phyloP scores from a whole-genome alignment of 2,888 invertebrate species.

The Eumacrocentrus americanus region DNA sequence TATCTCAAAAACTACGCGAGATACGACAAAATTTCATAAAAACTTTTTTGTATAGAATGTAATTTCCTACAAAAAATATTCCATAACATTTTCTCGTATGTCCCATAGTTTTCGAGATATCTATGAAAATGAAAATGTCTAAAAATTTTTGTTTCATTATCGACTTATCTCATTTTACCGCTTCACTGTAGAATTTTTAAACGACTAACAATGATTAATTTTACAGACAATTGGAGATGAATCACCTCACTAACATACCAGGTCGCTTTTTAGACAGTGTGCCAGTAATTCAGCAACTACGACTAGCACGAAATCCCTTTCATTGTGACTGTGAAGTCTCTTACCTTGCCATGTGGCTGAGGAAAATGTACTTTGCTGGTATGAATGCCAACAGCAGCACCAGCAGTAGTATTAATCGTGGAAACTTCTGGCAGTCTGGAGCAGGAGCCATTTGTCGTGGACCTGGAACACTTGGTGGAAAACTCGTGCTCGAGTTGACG shows the following conservation, averaged over 20 bases:
- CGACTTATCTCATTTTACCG: no score
- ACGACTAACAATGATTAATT: no score
- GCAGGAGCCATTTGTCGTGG: slow-evolving; percentile 67
- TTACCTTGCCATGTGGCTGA: slow-evolving; percentile 71
- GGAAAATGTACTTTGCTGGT: slow-evolving; percentile 42
- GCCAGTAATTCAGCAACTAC: slow-evolving; percentile 70
- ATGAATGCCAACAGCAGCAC: slow-evolving; percentile 26
- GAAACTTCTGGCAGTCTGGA: slow-evolving; percentile 52
- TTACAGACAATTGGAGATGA: slow-evolving; percentile 75
- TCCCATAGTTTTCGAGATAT: no score
- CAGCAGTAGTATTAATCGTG: slow-evolving; percentile 15
- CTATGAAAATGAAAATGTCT: no score
- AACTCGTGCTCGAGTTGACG: slow-evolving; percentile 70
- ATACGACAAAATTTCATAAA: no score
- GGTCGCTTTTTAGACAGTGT: slow-evolving; percentile 71
- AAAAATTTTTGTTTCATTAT: no score
- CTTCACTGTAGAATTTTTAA: no score
- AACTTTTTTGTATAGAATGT: no score
- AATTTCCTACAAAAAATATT: no score
- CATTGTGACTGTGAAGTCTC: slow-evolving; percentile 79
- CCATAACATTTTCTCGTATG: no score
- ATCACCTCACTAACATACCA: slow-evolving; percentile 73
- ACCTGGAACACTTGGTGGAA: slow-evolving; percentile 75
- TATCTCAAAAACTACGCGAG: no score
- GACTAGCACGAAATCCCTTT: slow-evolving; percentile 80